Evolutionary conservation across 2,888 invertebrate species (phyloP), one percentile per base, ranked within the genome.

Genomic region (Hypolimnas misippus): DNA sequence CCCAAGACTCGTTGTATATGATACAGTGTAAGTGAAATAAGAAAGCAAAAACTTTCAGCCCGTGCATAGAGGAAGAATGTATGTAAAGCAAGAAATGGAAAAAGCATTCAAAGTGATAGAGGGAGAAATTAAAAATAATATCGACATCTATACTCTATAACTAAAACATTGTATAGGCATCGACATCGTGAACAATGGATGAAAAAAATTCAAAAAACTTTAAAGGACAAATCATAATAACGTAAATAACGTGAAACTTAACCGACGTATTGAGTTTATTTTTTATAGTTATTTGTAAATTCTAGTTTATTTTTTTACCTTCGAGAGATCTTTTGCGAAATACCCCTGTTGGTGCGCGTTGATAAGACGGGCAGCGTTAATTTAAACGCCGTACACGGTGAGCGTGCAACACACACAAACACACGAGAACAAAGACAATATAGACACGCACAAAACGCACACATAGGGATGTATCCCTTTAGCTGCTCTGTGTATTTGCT

Each of bases 261-360:
- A 87, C 84, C 84, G 86, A 86, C 75, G 78, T 80, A 83, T 84
- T 80, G 35, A 38, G 35, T 79, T 76, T 83, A 25, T 81, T 83
- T 78, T 78, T 81, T 75, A 74, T 49, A 77, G 77, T 73, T 78
- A 82, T 80, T 83, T 82, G 81, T 84, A 83, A 81, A 86, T 79
- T 85, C 83, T 86, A 87, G 80, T 83, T 38, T 50, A 55, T 67
- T 94, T 95, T 95, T 95, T 96, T 96, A 96, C 96, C 97, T 97
- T 96, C 96, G 96, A 96, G 96, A 95, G 96, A 97, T 96, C 96
- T 96, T 96, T 97, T 97, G 96, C 97, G 96, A 96, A 96, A 97
- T 95, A 97, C 96, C 95, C 97, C 96, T 97, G 92, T 83, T 84
- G 91, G 86, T 84, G 89, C 86, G 84, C 90, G 91, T 85, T 89